Conservation (phyloP, 2,888 invertebrate species). For the Prostheceraeus crozeri region DNA sequence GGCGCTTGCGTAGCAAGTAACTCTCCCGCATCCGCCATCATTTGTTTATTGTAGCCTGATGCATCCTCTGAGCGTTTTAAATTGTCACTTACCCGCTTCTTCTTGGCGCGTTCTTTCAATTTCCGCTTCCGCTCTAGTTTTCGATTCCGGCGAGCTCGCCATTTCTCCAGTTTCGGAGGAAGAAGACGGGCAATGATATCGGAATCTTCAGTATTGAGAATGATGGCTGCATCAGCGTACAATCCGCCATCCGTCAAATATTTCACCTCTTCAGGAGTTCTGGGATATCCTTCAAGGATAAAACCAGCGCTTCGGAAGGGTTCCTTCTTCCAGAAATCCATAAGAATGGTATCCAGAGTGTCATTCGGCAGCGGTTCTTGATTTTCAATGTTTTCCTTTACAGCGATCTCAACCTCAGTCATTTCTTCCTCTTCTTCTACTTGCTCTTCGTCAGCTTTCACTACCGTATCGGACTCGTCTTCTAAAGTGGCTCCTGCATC, state of each 20-base stretch:
- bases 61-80: no score
- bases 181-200: conserved; percentile 51
- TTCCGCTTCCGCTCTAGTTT: conserved; percentile 45
- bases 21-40: no score
- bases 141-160: conserved; percentile 37
- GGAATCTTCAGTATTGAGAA: conserved; percentile 49
- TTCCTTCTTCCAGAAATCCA: conserved; percentile 54
- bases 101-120: conserved; percentile 49
- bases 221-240: conserved; percentile 53
- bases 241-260: conserved; percentile 50
- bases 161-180: conserved; percentile 50
- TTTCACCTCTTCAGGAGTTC: conserved; percentile 51
- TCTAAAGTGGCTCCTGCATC: not conserved
- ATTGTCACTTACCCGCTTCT: conserved; percentile 49
- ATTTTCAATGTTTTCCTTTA: conserved; percentile 52
- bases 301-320: conserved; percentile 54
- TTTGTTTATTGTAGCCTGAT: no score
- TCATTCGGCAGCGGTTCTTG: conserved; percentile 53
- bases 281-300: conserved; percentile 56
- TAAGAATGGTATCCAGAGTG: conserved; percentile 51
- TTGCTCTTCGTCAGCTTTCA: conserved; percentile 42
- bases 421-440: conserved; percentile 47
- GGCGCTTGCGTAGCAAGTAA: no score
- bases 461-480: conserved; percentile 39
- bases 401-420: conserved; percentile 55